Base-by-base conservation (phyloP, 2,113 vertebrate species). In the Lepus americanus region DNA sequence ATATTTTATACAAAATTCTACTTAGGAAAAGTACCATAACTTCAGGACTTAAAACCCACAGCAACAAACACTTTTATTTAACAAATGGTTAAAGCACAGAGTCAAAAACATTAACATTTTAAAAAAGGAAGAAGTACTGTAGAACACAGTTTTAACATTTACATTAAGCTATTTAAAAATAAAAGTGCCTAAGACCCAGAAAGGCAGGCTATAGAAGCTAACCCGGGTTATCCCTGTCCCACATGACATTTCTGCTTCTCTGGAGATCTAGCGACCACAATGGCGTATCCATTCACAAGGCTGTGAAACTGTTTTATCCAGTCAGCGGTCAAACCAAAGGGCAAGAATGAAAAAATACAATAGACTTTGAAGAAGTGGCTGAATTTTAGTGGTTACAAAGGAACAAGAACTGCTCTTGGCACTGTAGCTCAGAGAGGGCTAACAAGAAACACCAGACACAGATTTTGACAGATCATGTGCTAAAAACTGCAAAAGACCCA, bases 81-180 rank as follows among this genome's bases (percentile, higher is more conserved):
- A 95, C 27, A 97, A 97, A 97, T 92, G 23, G 87, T 92, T 96
- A 96, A 95, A 95, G 61, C 59, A 94, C 27, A 95, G 96, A 96
- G 93, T 95, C 97, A 96, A 98, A 97, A 97, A 96, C 96, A 89
- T 81, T 59, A 83, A 44, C 88, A 94, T 96, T 90, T 97, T 84
- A 85, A 92, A 91, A 78, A 95, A 4, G 22, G 36, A 22, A 78
- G 29, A 33, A 79, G 25, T 79, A 91, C 67, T 85, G 70, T 89
- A 96, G n/a, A 85, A 80, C 14, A 64, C 80, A 12, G 64, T 89
- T 97, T 92, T 59, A 17, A 59, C 44, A 93, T n/a, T 64, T 89
- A 85, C 10, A 77, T 9, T 94, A 87, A 92, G 55, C 94, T 49
- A 23, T 90, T 87, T 64, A 31, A 93, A 93, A 97, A 95, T 70